Evolutionary conservation across 2,797 vertebrate species (phyloP).

Genomic region (Acipenser transmontanus): DNA sequence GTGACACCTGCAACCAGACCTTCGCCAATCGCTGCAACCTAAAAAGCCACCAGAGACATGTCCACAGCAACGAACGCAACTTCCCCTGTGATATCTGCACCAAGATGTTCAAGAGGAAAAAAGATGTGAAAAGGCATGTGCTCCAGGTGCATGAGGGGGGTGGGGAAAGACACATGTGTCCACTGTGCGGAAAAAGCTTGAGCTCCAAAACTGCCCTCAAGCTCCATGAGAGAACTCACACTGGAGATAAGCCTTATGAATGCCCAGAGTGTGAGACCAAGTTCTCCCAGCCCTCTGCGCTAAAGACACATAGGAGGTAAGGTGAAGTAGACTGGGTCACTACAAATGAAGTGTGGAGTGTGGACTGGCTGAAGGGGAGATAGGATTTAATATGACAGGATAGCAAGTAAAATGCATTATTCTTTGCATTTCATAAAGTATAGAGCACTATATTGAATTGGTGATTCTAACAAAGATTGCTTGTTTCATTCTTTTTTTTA

Average conservation of each 20-base stretch:
- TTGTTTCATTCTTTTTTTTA: no score
- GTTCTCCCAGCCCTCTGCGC: constrained; percentile 91
- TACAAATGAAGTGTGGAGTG: no score
- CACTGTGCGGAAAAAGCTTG: constrained; percentile 81
- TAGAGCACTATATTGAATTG: no score
- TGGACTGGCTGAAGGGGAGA: no score
- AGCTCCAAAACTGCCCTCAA: constrained; percentile 87
- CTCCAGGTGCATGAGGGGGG: constrained; percentile 90
- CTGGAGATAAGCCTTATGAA: constrained; percentile 78
- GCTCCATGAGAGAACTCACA: constrained; percentile 88
- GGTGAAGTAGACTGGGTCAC: background rate
- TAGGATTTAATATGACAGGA: no score
- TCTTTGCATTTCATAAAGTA: no score
- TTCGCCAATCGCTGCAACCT: constrained; percentile 94
- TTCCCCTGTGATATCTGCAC: constrained; percentile 79
- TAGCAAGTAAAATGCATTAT: no score
- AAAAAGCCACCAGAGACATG: constrained; percentile 88
- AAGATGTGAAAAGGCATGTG: constrained; percentile 84
- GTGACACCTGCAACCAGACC: constrained; percentile 81
- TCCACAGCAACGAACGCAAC: constrained; percentile 86
- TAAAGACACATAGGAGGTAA: constrained; percentile 93
- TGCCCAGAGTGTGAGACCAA: constrained; percentile 78
- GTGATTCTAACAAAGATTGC: no score
- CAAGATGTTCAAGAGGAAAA: constrained; percentile 94
- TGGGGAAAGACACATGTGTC: constrained; percentile 70